Percentiles rank a stretch among this genome's conserved stretches.
Conservation (phyloP, 1,140 invertebrate species). For the Drosophila trapezifrons region DNA sequence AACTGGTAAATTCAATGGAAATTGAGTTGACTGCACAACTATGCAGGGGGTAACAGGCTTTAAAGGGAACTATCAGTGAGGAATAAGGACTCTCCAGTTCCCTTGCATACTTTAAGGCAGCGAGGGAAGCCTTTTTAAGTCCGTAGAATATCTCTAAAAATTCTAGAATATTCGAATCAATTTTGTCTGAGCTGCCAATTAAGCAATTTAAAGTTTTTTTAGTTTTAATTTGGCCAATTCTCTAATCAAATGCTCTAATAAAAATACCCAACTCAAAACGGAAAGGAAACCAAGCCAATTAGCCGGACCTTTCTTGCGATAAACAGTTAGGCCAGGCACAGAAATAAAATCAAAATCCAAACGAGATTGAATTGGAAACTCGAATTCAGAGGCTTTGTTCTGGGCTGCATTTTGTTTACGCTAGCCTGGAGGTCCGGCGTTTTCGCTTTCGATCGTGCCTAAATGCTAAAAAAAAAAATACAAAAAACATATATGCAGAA, state of each 20-base stretch:
- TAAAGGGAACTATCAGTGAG: neutral
- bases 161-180: no score
- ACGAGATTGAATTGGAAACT: conserved; percentile 50
- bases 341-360: conserved; percentile 28
- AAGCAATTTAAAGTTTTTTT: conserved; percentile 12
- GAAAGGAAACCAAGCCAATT: conserved; percentile 55
- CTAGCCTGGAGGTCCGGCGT: conserved; percentile 61
- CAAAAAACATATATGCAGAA: neutral
- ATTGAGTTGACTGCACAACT: conserved; percentile 23
- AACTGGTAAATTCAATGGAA: conserved; percentile 48
- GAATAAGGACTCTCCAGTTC: neutral
- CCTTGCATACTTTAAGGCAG: neutral
- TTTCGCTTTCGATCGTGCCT: conserved; percentile 73
- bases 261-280: conserved; percentile 57
- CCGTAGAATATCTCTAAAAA: neutral
- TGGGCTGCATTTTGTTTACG: conserved; percentile 50
- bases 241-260: conserved; percentile 54
- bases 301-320: conserved; percentile 58
- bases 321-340: conserved; percentile 65
- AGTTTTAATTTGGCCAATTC: conserved; percentile 2
- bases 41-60: conserved; percentile 14
- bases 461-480: neutral
- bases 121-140: neutral
- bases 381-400: conserved; percentile 14
- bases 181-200: no score